Base-by-base conservation (phyloP, 2,797 vertebrate species). In the Distichodus sexfasciatus region DNA sequence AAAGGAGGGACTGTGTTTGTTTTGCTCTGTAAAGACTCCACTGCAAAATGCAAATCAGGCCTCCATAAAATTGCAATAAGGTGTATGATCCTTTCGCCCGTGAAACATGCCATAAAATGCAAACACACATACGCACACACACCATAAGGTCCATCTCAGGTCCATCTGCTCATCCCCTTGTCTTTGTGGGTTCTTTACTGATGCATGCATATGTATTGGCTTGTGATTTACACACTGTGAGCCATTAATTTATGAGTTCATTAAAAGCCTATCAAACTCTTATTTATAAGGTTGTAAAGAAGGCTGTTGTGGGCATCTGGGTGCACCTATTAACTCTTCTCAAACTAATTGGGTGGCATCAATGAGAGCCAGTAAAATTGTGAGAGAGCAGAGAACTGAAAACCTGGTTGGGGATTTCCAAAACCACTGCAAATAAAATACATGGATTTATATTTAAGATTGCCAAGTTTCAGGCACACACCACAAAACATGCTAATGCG, bases 241-340 rank as follows among this genome's bases (percentile, higher is more conserved):
- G 72, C 80, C 82, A 82, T 86, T 88, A 77, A 89, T 89, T 87
- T 88, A 89, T 83, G 83, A 86, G 84, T 89, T 82, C 82, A 91
- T 90, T 86, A 83, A 87, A 85, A 26, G 68, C 66, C 80, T 76
- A 81, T 74, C 69, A 71, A 38, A 84, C 78, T 66, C 67, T 78
- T 84, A 87, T 88, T 90, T 85, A 86, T 77, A 81, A 77, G 71
- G 70, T 58, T 80, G 81, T 82, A 84, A 89, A 85, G 60, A 33
- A 76, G 44, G 59, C 66, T 4, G 61, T 61, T 44, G 21, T 53
- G 36, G 77, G 73, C 68, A 40, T 66, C 63, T 59, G 61, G 68
- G 64, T 78, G 68, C 69, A 60, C 57, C 71, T 71, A 78, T 84
- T 82, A 76, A 46, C 66, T 63, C 38, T 82, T 6, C 83, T 79